These are phyloP conservation scores for Phoenoteleia sp. DNA, from an alignment of 2,888 invertebrate species.

Conservation along the genomic window DNA sequence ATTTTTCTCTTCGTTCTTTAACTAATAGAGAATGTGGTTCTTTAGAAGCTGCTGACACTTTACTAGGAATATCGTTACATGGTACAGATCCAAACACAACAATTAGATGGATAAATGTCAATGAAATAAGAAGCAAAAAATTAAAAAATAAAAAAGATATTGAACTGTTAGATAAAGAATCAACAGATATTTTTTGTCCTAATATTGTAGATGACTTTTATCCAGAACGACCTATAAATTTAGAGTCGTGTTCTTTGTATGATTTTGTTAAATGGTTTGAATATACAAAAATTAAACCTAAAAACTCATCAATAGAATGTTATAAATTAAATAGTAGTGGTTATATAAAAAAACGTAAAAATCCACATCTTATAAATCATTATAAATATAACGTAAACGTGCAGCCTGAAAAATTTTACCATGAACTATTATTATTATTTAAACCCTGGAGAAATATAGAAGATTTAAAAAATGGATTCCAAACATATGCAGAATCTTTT, in stretches of 20 bases:
- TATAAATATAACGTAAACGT: constrained; percentile 49
- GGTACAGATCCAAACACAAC: not conserved
- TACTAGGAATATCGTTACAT: constrained; percentile 73
- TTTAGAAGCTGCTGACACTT: constrained; percentile 76
- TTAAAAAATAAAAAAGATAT: constrained; percentile 47
- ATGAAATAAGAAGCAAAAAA: constrained; percentile 56
- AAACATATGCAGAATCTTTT: constrained; percentile 45
- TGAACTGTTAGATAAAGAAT: constrained; percentile 65
- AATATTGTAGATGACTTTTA: constrained; percentile 69
- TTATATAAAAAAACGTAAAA: constrained; percentile 55
- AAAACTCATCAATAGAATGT: not conserved
- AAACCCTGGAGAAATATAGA: constrained; percentile 56
- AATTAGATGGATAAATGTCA: constrained; percentile 39
- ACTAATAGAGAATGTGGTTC: constrained; percentile 80
- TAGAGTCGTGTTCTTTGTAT: constrained; percentile 62
- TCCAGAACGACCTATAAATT: constrained; percentile 74
- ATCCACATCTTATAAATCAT: constrained; percentile 78
- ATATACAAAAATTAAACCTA: constrained; percentile 19
- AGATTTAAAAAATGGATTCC: constrained; percentile 58
- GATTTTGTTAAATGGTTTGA: constrained; percentile 67
- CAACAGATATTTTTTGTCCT: constrained; percentile 77
- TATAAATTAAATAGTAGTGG: not conserved
- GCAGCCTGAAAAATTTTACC: constrained; percentile 54
- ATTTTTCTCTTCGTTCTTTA: constrained; percentile 77
- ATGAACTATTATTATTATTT: constrained; percentile 60